Evolutionary conservation across 2,888 invertebrate species (phyloP).

Genomic region (Diarsia dahlii): DNA sequence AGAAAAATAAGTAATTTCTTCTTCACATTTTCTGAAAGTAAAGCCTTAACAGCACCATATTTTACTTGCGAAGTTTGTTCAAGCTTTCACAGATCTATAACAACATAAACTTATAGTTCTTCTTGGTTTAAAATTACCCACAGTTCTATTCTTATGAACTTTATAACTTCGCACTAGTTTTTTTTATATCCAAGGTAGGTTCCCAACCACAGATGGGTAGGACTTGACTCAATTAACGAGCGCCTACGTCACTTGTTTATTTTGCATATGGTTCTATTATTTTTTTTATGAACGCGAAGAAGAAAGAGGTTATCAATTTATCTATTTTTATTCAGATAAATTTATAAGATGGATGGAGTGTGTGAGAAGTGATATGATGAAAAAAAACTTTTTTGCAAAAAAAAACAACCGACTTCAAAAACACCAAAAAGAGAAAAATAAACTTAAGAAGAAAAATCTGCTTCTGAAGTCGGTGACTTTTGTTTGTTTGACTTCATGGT

Average conservation of each 20-base stretch:
- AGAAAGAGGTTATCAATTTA: no score
- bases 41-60: background rate
- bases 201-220: background rate
- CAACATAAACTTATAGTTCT: background rate
- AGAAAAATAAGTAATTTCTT: background rate
- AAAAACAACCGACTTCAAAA: no score
- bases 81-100: background rate
- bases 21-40: background rate
- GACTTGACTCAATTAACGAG: background rate
- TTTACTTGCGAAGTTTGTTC: background rate
- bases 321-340: no score
- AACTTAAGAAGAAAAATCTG: no score
- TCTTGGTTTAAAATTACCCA: slow-evolving; percentile 1
- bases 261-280: background rate
- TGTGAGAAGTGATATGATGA: no score
- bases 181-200: background rate
- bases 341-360: no score
- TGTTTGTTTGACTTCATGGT: no score
- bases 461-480: no score
- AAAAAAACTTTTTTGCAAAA: no score
- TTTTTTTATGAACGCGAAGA: no score
- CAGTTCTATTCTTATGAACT: no score
- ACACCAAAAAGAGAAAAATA: no score
- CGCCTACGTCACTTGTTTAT: background rate
- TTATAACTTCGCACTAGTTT: background rate